A percentile compares a stretch with the other conserved stretches of the same genome.
Conservation (phyloP, 2,888 invertebrate genomes). For the Lepidocyrtoides sp. region DNA sequence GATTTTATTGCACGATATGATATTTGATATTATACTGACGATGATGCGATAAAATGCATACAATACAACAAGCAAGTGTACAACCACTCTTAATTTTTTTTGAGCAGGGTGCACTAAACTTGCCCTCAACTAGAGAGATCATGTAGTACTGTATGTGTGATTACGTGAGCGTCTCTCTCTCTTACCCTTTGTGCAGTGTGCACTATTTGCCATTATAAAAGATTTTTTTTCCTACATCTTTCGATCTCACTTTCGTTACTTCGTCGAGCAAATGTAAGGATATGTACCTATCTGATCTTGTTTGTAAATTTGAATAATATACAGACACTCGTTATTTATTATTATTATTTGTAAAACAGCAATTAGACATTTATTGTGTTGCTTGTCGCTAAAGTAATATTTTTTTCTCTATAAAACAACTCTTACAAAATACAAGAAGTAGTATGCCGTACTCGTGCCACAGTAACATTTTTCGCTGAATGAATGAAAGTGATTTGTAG, state of each 20-base stretch:
- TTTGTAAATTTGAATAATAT: conserved; percentile 34
- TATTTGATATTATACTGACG: conserved; percentile 42
- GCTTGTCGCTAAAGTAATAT: background rate
- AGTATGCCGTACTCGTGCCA: too few species aligned
- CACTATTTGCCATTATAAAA: conserved; percentile 57
- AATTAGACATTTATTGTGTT: conserved; percentile 61
- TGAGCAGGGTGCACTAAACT: conserved; percentile 72
- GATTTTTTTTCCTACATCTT: conserved; percentile 13
- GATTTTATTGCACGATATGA: conserved; percentile 40
- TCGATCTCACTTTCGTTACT: conserved; percentile 53
- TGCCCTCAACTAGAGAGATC: conserved; percentile 61
- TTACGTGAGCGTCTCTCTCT: conserved; percentile 23
- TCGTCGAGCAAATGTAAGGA: conserved; percentile 13
- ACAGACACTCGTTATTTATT: background rate
- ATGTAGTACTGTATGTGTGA: conserved; percentile 47
- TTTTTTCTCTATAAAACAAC: background rate
- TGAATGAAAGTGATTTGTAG: conserved; percentile 56
- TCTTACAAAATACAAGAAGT: background rate
- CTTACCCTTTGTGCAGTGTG: conserved; percentile 9
- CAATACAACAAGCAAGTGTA: background rate
- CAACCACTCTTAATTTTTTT: conserved; percentile 49
- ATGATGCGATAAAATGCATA: conserved; percentile 36
- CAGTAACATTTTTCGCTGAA: background rate
- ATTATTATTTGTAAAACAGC: conserved; percentile 45
- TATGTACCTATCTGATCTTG: conserved; percentile 43